Conservation (phyloP, 2,888 invertebrate genomes). For the Tenthredo livida region DNA sequence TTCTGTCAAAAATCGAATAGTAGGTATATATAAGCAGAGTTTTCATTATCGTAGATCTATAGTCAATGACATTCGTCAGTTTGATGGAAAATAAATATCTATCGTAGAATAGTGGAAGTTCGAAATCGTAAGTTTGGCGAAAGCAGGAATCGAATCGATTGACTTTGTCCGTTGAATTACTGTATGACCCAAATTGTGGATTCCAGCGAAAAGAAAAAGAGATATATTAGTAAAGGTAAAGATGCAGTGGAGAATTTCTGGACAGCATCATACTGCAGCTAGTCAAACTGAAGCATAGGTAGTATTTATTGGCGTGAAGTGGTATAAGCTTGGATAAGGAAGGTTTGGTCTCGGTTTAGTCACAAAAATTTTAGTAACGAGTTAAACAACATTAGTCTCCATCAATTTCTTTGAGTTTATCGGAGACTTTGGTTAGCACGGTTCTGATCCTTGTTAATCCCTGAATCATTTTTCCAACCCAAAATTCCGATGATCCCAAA, state of each 20-base stretch:
- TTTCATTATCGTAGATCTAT: background rate
- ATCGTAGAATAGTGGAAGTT: background rate
- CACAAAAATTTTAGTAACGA: slow-evolving; percentile 40
- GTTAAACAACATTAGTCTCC: slow-evolving; percentile 54
- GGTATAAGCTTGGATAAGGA: slow-evolving; percentile 39
- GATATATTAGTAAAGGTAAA: background rate
- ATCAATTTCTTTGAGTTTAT: slow-evolving; percentile 61
- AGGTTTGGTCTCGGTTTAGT: slow-evolving; percentile 32
- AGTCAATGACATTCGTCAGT: background rate
- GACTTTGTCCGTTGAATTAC: background rate
- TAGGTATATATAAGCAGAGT: background rate
- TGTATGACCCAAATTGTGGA: background rate
- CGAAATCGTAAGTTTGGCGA: background rate
- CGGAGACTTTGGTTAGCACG: slow-evolving; percentile 64
- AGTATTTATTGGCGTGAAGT: background rate
- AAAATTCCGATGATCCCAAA: slow-evolving; percentile 67
- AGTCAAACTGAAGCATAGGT: background rate
- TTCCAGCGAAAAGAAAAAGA: background rate
- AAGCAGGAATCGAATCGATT: background rate
- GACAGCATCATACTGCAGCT: slow-evolving; percentile 6
- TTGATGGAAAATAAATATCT: background rate
- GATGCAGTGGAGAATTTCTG: background rate
- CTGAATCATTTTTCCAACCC: slow-evolving; percentile 67
- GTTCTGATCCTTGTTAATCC: slow-evolving; percentile 66
- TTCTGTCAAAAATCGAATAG: background rate